Evolutionary conservation across 2,797 vertebrate species (phyloP).

Genomic region (Phaenicophaeus curvirostris): DNA sequence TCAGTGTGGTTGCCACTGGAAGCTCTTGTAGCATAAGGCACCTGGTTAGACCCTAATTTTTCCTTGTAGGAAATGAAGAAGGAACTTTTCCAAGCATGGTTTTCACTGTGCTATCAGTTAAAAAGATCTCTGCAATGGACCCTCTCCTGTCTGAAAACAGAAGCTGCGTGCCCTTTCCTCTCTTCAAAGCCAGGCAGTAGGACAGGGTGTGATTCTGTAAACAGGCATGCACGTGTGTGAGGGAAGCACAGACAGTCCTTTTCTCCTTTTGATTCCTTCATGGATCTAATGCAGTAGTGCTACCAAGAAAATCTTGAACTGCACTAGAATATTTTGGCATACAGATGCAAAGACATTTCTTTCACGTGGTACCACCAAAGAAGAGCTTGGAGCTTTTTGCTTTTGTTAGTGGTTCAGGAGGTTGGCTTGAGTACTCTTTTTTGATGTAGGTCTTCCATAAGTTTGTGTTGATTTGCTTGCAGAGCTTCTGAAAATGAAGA

Average conservation of each 20-base stretch:
- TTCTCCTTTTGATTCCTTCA: neutral
- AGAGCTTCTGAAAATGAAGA: neutral
- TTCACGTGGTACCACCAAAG: neutral
- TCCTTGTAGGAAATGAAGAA: neutral
- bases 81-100: neutral
- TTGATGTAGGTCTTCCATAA: neutral
- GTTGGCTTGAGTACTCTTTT: neutral
- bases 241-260: neutral
- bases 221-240: fast-evolving
- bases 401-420: neutral
- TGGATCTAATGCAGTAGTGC: neutral
- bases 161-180: neutral
- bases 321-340: neutral
- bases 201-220: neutral
- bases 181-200: neutral
- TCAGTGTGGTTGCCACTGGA: neutral
- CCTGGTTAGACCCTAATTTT: neutral
- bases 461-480: neutral
- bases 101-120: neutral
- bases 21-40: fast-evolving
- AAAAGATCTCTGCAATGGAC: neutral
- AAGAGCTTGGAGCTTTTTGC: neutral
- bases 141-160: neutral
- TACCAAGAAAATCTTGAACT: neutral
- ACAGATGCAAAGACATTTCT: neutral